Evolutionary conservation across 92 coral and sea anemone species (phyloP), one percentile per base, ranked within the genome.

Genomic region (Desmophyllum pertusum): DNA sequence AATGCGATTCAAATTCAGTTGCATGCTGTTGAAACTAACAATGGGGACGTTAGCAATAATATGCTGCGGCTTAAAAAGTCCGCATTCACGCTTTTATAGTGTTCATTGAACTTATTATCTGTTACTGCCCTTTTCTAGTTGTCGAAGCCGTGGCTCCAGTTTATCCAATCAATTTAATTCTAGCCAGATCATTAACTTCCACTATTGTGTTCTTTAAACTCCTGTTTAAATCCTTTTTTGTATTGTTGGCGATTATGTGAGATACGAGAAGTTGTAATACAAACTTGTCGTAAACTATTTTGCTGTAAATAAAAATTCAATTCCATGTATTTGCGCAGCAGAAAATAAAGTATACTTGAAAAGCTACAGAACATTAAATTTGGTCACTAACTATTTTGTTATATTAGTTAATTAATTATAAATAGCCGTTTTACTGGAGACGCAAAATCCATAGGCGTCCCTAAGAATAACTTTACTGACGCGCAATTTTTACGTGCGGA

Each of bases 21-120:
- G 19, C 79, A 75, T 35, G 65, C 79, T 10, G 79, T 52, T 11
- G 66, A 37, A 75, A 75, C 25, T 10, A 75, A 75, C 8, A 23
- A 27, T 2, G 29, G 31, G 17, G 19, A 42, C 50, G 25, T 25
- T 29, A 73, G 29, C 38, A 35, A 18, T n/a, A n/a, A n/a, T 37
- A 46, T 52, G 31, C 6, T 45, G 2, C 5, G 79, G 5, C 36
- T 75, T 3, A 55, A 75, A 15, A 75, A 53, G 25, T 75, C 66
- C 52, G 79, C 79, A 7, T 50, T 75, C 15, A 75, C 45, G 42
- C 79, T 52, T 75, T 75, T 37, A 50, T 75, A 75, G 66, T 75
- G 8, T 75, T 75, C 35, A 11, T 50, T 14, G 79, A 35, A 2
- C 79, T 75, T 3, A 18, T 75, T 4, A 35, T 75, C 65, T 75